Evolutionary conservation across 2,797 vertebrate genomes (phyloP).

Genomic region (Petrocephalus schoutedeni): DNA sequence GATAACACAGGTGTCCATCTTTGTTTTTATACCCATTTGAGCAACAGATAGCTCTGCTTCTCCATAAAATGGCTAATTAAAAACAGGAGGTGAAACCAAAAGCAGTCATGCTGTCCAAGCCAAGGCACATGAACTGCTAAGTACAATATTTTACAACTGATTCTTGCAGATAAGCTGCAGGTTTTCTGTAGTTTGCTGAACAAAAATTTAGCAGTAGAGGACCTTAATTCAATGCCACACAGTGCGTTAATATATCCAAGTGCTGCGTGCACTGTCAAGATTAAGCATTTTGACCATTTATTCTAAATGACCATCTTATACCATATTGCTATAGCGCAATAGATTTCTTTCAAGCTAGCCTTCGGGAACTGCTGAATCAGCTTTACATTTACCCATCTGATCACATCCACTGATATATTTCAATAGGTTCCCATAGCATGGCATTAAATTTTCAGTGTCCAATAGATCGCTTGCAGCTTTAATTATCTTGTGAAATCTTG

Average conservation of each 20-base stretch:
- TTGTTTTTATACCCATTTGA: neutral
- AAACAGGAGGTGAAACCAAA: neutral
- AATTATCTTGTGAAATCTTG: constrained; percentile 13
- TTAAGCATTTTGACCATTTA: neutral
- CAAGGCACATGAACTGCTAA: neutral
- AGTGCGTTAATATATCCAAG: neutral
- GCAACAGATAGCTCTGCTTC: neutral
- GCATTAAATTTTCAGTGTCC: neutral
- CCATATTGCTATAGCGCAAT: neutral
- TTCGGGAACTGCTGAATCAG: neutral
- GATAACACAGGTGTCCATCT: neutral
- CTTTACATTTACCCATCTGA: neutral
- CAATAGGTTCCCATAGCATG: neutral
- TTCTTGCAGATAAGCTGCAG: neutral
- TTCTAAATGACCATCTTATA: neutral
- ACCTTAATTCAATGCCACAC: neutral
- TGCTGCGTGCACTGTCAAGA: neutral
- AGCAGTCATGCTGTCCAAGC: neutral
- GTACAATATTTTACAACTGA: neutral
- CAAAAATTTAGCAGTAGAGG: neutral
- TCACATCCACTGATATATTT: neutral
- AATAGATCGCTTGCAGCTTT: neutral
- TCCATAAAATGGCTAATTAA: neutral
- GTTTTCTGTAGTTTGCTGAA: neutral
- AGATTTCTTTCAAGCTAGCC: neutral